These are phyloP conservation scores for Achatina immaculata DNA, from an alignment of 1,140 invertebrate genomes.

Conservation along the genomic window DNA sequence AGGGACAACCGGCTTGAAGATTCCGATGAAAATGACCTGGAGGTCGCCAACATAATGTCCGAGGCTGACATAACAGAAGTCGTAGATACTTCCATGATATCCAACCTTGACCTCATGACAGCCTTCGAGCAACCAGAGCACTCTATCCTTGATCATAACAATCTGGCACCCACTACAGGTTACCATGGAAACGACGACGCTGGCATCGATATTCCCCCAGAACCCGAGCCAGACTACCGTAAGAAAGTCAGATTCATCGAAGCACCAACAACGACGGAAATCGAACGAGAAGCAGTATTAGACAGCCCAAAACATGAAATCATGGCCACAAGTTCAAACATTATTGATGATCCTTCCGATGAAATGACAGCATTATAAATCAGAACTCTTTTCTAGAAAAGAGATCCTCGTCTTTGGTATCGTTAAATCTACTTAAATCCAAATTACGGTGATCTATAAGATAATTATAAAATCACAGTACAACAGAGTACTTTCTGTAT, in stretches of 20 bases:
- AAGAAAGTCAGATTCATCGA: conserved; percentile 6
- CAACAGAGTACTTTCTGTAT: no score
- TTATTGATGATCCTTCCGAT: not conserved
- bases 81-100: not conserved
- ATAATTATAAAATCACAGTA: no score
- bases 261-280: not conserved
- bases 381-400: no score
- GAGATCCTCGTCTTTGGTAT: no score
- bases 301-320: not conserved
- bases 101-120: conserved; percentile 2
- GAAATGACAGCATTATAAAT: not conserved
- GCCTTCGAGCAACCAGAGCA: not conserved
- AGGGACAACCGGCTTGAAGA: not conserved
- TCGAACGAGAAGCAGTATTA: not conserved
- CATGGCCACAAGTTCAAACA: not conserved
- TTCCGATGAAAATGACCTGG: not conserved
- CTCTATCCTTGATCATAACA: not conserved
- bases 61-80: not conserved
- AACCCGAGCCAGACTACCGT: conserved; percentile 18
- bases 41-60: conserved; percentile 8
- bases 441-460: no score
- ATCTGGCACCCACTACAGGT: no score
- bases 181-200: not conserved
- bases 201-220: not conserved
- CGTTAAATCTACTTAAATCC: no score